phyloP scores from a whole-genome alignment of 2,797 vertebrate genomes.

The Carapus acus region DNA sequence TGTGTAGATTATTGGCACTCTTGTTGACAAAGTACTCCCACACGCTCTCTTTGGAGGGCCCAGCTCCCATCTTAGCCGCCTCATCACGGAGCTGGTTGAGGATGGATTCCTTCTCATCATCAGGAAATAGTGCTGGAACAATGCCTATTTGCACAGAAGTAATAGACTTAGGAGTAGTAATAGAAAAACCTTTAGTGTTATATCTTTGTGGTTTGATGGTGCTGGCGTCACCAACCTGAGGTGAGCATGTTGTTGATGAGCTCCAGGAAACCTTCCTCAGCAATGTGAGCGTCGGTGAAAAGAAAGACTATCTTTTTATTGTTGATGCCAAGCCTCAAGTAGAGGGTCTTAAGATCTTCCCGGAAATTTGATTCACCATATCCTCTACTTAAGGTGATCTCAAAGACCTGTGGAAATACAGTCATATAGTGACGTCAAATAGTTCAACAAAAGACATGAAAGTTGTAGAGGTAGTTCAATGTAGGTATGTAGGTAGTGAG shows the following conservation, averaged over 20 bases:
- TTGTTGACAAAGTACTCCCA: slow-evolving; percentile 96
- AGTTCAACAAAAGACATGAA: no score
- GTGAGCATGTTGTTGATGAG: slow-evolving; percentile 99
- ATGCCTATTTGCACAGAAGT: slow-evolving; percentile 73
- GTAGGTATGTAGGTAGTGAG: not conserved
- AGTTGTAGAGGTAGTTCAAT: no score
- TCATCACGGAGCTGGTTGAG: slow-evolving; percentile 82
- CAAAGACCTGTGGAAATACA: slow-evolving; percentile 78
- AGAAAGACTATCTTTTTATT: slow-evolving; percentile 85
- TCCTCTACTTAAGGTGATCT: slow-evolving; percentile 86
- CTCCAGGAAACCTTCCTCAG: slow-evolving; percentile 93
- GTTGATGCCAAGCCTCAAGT: slow-evolving; percentile 85
- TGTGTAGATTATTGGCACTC: slow-evolving; percentile 89
- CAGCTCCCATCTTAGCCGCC: slow-evolving; percentile 75
- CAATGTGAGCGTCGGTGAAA: slow-evolving; percentile 90
- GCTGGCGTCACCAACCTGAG: slow-evolving; percentile 73
- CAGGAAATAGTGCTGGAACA: slow-evolving; percentile 89
- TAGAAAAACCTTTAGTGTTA: not conserved
- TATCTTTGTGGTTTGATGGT: not conserved
- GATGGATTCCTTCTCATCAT: slow-evolving; percentile 87
- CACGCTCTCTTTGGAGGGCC: slow-evolving; percentile 84
- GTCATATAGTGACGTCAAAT: slow-evolving; percentile 1
- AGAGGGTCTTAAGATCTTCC: slow-evolving; percentile 87
- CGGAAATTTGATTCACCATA: slow-evolving; percentile 84
- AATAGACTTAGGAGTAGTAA: not conserved